A percentile compares a stretch with the other conserved stretches of the same genome.
Conservation (phyloP, 1,140 invertebrate genomes). For the fruit fly (Drosophila melanogaster) region DNA sequence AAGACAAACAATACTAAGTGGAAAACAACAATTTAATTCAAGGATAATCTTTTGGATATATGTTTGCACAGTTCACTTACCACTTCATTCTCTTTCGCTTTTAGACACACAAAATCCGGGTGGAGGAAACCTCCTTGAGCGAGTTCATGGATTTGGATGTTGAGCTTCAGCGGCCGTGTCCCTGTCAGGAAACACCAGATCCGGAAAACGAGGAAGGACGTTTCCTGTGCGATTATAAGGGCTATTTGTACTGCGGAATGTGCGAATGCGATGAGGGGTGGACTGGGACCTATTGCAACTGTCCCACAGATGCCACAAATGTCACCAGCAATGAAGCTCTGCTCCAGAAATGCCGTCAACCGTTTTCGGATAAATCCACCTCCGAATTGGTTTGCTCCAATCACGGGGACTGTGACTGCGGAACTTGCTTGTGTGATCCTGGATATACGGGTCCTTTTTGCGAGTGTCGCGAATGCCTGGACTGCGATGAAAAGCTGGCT, state of each 20-base stretch:
- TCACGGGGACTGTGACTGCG: constrained; percentile 86
- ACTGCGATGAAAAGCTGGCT: constrained; percentile 86
- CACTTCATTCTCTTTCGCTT: neutral
- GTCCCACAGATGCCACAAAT: constrained; percentile 83
- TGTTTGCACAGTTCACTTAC: neutral
- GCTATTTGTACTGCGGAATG: constrained; percentile 86
- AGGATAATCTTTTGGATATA: neutral
- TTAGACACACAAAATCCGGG: constrained; percentile 64
- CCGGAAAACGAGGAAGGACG: constrained; percentile 50
- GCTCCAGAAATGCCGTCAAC: constrained; percentile 75
- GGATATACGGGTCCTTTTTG: constrained; percentile 85
- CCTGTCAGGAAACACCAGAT: constrained; percentile 56
- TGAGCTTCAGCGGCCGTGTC: constrained; percentile 76
- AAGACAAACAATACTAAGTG: constrained; percentile 9
- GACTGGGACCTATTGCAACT: constrained; percentile 86
- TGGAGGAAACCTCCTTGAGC: constrained; percentile 79
- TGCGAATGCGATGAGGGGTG: constrained; percentile 87
- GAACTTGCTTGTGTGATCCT: constrained; percentile 85
- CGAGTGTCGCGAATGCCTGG: constrained; percentile 85
- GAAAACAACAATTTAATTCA: neutral
- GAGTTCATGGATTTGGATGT: constrained; percentile 81
- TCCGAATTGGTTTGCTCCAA: constrained; percentile 58
- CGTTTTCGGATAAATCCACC: constrained; percentile 32
- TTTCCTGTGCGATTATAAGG: constrained; percentile 74
- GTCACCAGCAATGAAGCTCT: constrained; percentile 84